Evolutionary conservation across 2,113 vertebrate genomes (phyloP).

Genomic region (Geococcyx californianus): DNA sequence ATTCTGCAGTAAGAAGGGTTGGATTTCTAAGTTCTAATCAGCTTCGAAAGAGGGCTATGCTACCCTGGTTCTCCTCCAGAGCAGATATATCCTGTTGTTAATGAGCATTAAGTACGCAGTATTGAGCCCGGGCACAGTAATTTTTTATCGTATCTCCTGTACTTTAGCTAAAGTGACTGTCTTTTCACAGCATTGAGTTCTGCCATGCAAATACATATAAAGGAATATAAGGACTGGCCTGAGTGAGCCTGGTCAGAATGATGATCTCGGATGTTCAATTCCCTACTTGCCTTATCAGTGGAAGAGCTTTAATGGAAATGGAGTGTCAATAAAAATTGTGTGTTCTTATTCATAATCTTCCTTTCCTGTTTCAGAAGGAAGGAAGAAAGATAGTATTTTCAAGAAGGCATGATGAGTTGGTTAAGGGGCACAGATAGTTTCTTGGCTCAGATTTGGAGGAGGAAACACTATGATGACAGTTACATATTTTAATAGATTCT

Average conservation of each 20-base stretch:
- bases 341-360: neutral
- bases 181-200: neutral
- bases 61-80: neutral
- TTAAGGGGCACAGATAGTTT: neutral
- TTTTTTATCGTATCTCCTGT: neutral
- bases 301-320: neutral
- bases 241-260: neutral
- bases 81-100: neutral
- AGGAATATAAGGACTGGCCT: neutral
- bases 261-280: neutral
- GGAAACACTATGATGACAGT: neutral
- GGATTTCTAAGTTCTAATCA: neutral
- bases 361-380: constrained; percentile 12
- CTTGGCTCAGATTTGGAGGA: neutral
- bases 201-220: neutral
- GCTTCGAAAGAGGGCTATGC: neutral
- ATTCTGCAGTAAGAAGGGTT: neutral
- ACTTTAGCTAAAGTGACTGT: neutral
- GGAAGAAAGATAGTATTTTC: neutral
- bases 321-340: neutral
- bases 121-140: neutral
- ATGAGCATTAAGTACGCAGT: neutral
- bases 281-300: neutral
- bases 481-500: neutral
- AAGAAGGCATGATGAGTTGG: neutral